phyloP scores from a whole-genome alignment of 2,888 invertebrate genomes.

The Andrena dorsata region DNA sequence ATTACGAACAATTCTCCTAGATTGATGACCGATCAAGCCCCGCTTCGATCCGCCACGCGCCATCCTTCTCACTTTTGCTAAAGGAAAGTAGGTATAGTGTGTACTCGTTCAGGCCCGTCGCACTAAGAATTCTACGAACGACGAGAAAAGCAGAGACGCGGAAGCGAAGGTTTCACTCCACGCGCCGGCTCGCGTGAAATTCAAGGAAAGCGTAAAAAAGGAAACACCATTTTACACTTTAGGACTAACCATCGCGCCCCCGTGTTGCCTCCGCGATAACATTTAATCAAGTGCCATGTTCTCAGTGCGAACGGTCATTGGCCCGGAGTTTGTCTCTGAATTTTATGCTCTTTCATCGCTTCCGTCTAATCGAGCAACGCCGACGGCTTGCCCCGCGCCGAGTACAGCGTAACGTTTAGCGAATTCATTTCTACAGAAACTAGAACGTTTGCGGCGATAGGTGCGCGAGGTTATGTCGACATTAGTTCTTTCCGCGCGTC shows the following conservation, averaged over 20 bases:
- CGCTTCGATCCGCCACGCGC: background rate
- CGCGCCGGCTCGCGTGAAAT: too few species aligned
- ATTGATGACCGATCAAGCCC: background rate
- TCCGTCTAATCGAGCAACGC: background rate
- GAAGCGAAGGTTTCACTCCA: too few species aligned
- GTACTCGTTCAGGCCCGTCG: background rate
- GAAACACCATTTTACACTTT: background rate
- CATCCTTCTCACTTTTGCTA: background rate
- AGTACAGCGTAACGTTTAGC: background rate
- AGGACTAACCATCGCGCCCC: slow-evolving; percentile 3
- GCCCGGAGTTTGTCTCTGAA: background rate
- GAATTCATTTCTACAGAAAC: background rate
- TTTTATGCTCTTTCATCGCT: background rate
- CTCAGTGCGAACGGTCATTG: background rate
- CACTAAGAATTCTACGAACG: background rate
- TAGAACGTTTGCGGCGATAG: background rate
- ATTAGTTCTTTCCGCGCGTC: background rate
- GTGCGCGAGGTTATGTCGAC: background rate
- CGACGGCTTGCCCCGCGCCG: background rate
- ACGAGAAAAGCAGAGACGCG: background rate
- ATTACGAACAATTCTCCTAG: background rate
- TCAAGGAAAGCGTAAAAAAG: background rate
- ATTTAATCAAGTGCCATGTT: background rate
- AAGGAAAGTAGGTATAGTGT: background rate
- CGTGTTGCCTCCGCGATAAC: background rate